phyloP scores from a whole-genome alignment of 2,888 invertebrate genomes.

The Drosophila nr. perissopoda region DNA sequence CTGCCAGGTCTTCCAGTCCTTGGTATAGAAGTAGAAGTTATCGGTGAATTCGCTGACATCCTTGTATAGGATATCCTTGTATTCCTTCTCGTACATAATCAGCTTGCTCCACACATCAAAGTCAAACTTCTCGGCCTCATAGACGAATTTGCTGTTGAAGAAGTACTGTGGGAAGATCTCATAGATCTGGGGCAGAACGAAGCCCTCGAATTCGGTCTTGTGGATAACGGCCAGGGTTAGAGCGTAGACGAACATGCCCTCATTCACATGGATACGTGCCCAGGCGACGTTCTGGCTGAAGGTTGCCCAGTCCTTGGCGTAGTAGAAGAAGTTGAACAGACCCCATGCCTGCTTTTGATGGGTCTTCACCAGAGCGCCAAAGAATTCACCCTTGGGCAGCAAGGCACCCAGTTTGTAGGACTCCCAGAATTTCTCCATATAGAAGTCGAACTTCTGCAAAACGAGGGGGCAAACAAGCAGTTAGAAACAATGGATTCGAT shows the following conservation, averaged over 20 bases:
- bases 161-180: slow-evolving; percentile 92
- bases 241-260: slow-evolving; percentile 90
- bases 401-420: slow-evolving; percentile 83
- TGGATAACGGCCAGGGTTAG: slow-evolving; percentile 89
- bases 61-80: slow-evolving; percentile 84
- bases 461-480: not conserved
- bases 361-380: slow-evolving; percentile 85
- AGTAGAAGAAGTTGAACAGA: slow-evolving; percentile 88
- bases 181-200: slow-evolving; percentile 90
- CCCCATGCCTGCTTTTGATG: slow-evolving; percentile 86
- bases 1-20: slow-evolving; percentile 80
- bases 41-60: slow-evolving; percentile 64
- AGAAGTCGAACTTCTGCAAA: slow-evolving; percentile 62
- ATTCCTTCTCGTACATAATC: slow-evolving; percentile 82
- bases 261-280: slow-evolving; percentile 89
- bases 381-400: slow-evolving; percentile 86
- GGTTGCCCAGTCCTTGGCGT: slow-evolving; percentile 89
- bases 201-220: slow-evolving; percentile 88
- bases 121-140: slow-evolving; percentile 87
- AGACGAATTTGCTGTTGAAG: slow-evolving; percentile 89
- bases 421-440: slow-evolving; percentile 79
- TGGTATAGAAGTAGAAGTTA: slow-evolving; percentile 72
- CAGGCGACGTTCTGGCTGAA: slow-evolving; percentile 90
- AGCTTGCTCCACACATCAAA: slow-evolving; percentile 75
- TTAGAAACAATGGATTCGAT: not conserved